A percentile compares a stretch with the other conserved stretches of the same genome.
These are phyloP conservation scores for Sylvia borin DNA, from an alignment of 2,797 vertebrate genomes.

Conservation along the genomic window DNA sequence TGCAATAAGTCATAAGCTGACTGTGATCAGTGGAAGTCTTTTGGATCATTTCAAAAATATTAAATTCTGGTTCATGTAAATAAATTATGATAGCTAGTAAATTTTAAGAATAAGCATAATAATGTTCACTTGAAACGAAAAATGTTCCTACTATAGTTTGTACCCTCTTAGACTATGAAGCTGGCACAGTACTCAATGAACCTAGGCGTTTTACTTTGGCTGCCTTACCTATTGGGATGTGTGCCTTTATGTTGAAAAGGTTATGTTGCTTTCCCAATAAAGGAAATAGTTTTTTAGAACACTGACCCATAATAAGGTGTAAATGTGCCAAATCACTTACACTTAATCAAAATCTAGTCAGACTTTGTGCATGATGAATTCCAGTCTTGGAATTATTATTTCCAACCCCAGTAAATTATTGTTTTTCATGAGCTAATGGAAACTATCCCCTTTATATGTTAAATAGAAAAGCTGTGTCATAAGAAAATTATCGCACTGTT, in stretches of 20 bases:
- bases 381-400: neutral
- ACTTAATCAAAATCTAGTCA: neutral
- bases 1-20: neutral
- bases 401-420: neutral
- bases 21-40: neutral
- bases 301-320: neutral
- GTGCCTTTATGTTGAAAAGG: neutral
- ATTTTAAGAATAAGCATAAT: neutral
- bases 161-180: neutral
- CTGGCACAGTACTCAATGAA: neutral
- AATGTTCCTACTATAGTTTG: neutral
- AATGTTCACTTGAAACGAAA: neutral
- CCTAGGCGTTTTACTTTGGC: neutral
- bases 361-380: neutral
- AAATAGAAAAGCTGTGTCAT: neutral
- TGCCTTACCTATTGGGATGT: neutral
- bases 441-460: neutral
- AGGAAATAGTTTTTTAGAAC: neutral
- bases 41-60: neutral
- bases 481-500: neutral
- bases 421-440: neutral
- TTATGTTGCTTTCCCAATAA: neutral
- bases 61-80: neutral
- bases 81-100: neutral
- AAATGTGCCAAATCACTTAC: neutral